Evolutionary conservation across 2,888 invertebrate species (phyloP).

Genomic region (Ernsta delagoae): DNA sequence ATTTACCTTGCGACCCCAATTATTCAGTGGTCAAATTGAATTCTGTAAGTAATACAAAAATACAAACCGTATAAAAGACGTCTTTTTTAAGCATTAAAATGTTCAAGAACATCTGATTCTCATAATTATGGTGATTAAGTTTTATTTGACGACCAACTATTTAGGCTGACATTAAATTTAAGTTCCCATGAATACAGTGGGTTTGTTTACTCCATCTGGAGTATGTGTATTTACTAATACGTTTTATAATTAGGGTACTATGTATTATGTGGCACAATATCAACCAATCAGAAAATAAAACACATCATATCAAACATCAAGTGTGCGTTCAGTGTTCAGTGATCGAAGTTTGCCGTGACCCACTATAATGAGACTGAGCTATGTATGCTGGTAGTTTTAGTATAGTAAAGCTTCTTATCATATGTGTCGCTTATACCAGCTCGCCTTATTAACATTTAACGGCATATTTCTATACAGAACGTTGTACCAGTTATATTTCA

Average conservation of each 20-base stretch:
- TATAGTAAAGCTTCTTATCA: constrained; percentile 44
- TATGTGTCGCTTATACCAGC: constrained; percentile 42
- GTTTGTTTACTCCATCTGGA: not conserved
- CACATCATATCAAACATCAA: no score
- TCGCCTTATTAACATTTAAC: constrained; percentile 32
- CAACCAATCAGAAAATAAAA: no score
- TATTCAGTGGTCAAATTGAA: constrained; percentile 27
- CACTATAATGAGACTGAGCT: constrained; percentile 45
- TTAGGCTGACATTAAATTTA: not conserved
- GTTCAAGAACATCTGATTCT: not conserved
- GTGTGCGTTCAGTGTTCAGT: constrained; percentile 8
- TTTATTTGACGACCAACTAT: not conserved
- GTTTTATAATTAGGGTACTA: no score
- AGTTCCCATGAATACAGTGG: not conserved
- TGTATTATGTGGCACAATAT: no score
- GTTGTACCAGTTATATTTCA: constrained; percentile 9
- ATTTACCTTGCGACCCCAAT: constrained; percentile 37
- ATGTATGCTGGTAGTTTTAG: constrained; percentile 39
- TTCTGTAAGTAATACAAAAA: constrained; percentile 16
- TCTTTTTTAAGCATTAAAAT: not conserved
- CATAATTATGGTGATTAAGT: not conserved
- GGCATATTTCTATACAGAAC: constrained; percentile 20
- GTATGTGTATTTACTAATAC: no score
- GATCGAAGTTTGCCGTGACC: constrained; percentile 51
- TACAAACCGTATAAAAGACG: not conserved